Conservation (phyloP, 2,888 invertebrate genomes). For the Hyposoter didymator region DNA sequence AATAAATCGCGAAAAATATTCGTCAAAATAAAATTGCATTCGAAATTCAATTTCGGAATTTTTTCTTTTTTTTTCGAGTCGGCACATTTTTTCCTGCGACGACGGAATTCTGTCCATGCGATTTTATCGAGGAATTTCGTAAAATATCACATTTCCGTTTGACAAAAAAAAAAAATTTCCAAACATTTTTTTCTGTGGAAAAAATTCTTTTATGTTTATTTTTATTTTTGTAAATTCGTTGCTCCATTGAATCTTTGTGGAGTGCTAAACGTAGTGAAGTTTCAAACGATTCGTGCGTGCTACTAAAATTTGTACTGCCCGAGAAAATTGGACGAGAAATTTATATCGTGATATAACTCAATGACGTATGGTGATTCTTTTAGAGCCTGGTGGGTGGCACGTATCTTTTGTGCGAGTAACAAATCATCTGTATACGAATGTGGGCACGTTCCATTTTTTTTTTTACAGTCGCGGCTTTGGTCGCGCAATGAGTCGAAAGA, state of each 20-base stretch:
- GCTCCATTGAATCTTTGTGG: not conserved
- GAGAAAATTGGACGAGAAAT: conserved; percentile 43
- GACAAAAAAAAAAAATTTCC: not conserved
- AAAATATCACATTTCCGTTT: not conserved
- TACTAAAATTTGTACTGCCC: conserved; percentile 15
- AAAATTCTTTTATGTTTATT: not conserved
- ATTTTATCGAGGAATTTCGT: not conserved
- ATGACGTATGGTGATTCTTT: conserved; percentile 61
- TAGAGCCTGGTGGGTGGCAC: conserved; percentile 55
- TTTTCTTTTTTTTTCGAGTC: conserved; percentile 17
- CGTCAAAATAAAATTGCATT: not conserved
- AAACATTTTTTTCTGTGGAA: not conserved
- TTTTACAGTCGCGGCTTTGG: not conserved
- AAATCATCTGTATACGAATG: conserved; percentile 43
- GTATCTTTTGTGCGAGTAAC: conserved; percentile 41
- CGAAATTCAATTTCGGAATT: not conserved
- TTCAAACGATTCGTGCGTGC: not conserved
- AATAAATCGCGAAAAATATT: not conserved
- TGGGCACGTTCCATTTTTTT: conserved; percentile 54
- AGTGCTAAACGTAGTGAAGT: not conserved
- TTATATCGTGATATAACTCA: conserved; percentile 47
- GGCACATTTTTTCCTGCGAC: conserved; percentile 26
- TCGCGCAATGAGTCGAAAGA: conserved; percentile 12
- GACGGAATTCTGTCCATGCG: not conserved
- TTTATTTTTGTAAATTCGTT: not conserved